Base-by-base conservation (phyloP, 1,140 invertebrate species). In the Muscidifurax raptorellus region DNA sequence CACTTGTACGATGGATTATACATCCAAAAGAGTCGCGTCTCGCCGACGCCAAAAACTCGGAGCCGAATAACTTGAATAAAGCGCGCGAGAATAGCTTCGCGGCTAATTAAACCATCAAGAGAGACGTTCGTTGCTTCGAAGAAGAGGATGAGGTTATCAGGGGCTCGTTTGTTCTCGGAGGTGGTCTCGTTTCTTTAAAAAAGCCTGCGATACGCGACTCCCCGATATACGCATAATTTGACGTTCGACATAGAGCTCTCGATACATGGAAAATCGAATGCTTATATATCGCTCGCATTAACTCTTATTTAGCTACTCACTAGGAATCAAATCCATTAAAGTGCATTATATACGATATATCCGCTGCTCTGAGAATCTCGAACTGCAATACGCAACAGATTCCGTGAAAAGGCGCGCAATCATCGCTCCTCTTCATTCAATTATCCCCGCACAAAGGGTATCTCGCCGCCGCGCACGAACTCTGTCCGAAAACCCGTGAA, bases 21-120 rank as follows among this genome's bases (percentile, higher is more conserved):
- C 25, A 30, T 18, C 66, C 25, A 27, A 59, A 59, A 59, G 52
- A 59, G 52, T 7, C 27, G 66, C 32, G 74, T 64, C 32, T 27
- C 52, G 27, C 7, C 32, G 75, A 25, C 59, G 40, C 59, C 59
- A 69, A 71, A 67, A 83, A 32, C 72, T 30, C 67, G 64, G 52
- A 82, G 47, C 32, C 40, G 80, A 82, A 82, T 75, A 82, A 82
- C 52, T 66, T 52, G n/a, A 79, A 36, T 30, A 79, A 79, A 79
- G 52, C 66, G 30, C 77, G 30, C 28, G 52, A 5, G 59, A 40
- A n/a, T n/a, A 66, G 77, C 28, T 79, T 67, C 44, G 77, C 59
- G 44, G 59, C 7, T 67, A 79, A 79, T 79, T 79, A 67, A 79
- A 67, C 77, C 77, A 18, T 36, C 30, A 25, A 79, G 52, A 64